phyloP scores from a whole-genome alignment of 2,113 vertebrate genomes.

The Melanerpes formicivorus region DNA sequence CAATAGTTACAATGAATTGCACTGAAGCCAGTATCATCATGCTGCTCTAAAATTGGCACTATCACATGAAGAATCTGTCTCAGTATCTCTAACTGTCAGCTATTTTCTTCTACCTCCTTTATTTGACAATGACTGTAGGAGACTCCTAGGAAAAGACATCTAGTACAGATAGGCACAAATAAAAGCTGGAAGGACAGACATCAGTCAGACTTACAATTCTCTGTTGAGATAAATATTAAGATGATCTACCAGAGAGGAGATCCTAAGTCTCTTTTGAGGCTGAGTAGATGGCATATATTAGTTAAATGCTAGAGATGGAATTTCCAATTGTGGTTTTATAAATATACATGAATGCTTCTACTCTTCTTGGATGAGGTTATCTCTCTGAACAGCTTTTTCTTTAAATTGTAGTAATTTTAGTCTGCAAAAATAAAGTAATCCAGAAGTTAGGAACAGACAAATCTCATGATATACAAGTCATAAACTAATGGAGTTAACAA shows the following conservation, averaged over 20 bases:
- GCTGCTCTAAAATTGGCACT: background rate
- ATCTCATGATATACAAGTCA: background rate
- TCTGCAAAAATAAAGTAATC: background rate
- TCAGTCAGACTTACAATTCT: conserved; percentile 7
- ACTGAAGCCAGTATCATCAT: background rate
- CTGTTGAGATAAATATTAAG: conserved; percentile 8
- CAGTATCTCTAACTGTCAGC: background rate
- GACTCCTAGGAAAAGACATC: background rate
- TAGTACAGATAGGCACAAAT: background rate
- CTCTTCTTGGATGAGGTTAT: background rate
- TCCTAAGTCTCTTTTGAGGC: background rate
- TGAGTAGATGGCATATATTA: background rate
- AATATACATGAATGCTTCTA: background rate
- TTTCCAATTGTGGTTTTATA: background rate
- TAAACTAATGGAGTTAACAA: background rate
- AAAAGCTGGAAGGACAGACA: conserved; percentile 8
- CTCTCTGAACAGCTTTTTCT: background rate
- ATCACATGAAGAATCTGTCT: background rate
- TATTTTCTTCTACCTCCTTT: background rate
- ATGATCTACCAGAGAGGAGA: background rate
- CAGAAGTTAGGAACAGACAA: background rate
- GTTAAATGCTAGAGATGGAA: background rate
- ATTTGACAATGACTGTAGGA: background rate
- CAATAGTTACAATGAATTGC: background rate
- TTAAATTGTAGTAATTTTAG: background rate